Conservation (phyloP, 92 coral and sea anemone species). For the Muricea muricata region DNA sequence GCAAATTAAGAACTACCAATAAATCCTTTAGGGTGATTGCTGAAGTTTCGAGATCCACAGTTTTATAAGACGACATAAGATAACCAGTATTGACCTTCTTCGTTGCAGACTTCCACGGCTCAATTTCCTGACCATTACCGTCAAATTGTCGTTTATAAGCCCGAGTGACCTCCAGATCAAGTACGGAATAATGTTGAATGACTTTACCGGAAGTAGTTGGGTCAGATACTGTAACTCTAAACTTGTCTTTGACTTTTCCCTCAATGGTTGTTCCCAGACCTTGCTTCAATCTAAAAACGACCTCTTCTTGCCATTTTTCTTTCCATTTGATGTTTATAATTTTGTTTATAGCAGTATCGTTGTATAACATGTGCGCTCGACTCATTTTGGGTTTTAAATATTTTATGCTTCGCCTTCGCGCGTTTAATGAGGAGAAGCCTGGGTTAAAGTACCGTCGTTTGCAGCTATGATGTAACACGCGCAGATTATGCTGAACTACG, state of each 20-base stretch:
- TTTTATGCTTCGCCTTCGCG: too few species aligned
- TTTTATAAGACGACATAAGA: constrained; percentile 88
- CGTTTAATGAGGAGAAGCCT: too few species aligned
- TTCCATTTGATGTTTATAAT: constrained; percentile 28
- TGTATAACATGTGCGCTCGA: background rate
- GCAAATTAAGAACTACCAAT: constrained; percentile 59
- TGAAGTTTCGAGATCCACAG: constrained; percentile 72
- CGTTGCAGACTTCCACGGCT: constrained; percentile 85
- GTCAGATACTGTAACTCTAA: background rate
- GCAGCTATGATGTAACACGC: too few species aligned
- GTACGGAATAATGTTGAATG: constrained; percentile 71
- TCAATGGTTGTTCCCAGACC: constrained; percentile 1
- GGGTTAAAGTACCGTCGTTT: too few species aligned
- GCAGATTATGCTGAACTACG: too few species aligned
- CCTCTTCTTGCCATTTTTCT: constrained; percentile 10
- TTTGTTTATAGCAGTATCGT: background rate
- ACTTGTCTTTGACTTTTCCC: constrained; percentile 19
- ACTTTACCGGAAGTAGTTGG: background rate
- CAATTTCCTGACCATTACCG: constrained; percentile 82
- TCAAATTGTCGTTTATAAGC: constrained; percentile 82
- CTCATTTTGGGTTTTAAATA: constrained; percentile 11
- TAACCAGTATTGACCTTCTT: constrained; percentile 94
- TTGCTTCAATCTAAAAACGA: background rate
- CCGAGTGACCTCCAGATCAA: constrained; percentile 75
- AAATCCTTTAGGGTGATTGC: constrained; percentile 55